Conservation (phyloP, 2,797 vertebrate species). For the Chelmon rostratus region DNA sequence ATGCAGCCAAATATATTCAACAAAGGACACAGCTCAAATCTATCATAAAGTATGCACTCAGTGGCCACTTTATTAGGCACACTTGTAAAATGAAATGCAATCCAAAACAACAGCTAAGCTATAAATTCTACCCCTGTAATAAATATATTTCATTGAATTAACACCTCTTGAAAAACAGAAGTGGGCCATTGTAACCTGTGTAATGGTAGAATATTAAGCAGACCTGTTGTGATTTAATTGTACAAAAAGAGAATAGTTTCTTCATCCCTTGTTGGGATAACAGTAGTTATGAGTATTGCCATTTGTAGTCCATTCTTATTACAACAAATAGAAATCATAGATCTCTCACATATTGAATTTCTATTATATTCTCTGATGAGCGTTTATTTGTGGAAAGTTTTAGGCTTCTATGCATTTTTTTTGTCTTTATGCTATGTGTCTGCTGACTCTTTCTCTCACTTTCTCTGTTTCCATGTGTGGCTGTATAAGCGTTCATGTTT, state of each 20-base stretch:
- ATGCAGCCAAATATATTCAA: neutral
- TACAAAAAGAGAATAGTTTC: neutral
- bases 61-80: neutral
- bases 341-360: constrained; percentile 6
- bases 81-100: neutral
- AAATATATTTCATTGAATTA: neutral
- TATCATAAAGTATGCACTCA: neutral
- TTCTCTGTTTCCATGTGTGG: constrained; percentile 54
- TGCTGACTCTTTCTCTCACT: constrained; percentile 31
- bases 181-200: neutral
- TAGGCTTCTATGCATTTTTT: constrained; percentile 6
- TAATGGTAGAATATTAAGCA: neutral
- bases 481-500: constrained; percentile 34
- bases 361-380: neutral
- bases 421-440: constrained; percentile 14
- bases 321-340: constrained; percentile 5
- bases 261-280: neutral
- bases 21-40: neutral
- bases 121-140: neutral
- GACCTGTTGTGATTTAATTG: neutral
- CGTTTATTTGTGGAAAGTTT: constrained; percentile 1
- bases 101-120: neutral
- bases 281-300: neutral
- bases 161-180: neutral
- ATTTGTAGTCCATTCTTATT: constrained; percentile 5